Conservation (phyloP, 2,888 invertebrate genomes). For the Trichogramma dendrolimi region DNA sequence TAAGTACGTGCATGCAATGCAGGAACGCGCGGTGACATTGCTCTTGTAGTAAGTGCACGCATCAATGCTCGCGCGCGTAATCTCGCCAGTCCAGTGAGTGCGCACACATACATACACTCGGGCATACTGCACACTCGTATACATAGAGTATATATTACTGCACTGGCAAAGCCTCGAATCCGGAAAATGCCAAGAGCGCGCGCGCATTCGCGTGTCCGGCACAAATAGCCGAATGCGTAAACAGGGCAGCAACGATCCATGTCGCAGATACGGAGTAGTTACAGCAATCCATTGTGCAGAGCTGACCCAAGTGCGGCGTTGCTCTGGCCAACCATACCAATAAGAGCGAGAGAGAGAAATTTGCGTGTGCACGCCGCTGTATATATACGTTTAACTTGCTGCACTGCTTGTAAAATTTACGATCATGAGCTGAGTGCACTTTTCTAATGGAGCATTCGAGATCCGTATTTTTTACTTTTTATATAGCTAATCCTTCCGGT, state of each 20-base stretch:
- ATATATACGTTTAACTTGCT: background rate
- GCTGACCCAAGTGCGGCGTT: conserved; percentile 3
- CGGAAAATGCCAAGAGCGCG: conserved; percentile 22
- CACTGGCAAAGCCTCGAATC: background rate
- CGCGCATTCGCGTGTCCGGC: conserved; percentile 34
- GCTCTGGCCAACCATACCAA: background rate
- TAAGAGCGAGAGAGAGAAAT: background rate
- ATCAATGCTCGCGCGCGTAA: conserved; percentile 19
- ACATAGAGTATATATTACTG: too few relatives aligned
- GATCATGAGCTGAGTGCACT: background rate
- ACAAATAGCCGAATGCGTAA: conserved; percentile 47
- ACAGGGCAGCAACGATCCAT: conserved; percentile 42
- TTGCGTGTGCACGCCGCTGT: background rate
- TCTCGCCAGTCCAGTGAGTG: background rate
- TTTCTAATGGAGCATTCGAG: background rate
- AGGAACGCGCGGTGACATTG: too few relatives aligned
- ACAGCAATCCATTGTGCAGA: conserved; percentile 45
- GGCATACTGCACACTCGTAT: conserved; percentile 7
- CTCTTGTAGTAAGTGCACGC: conserved; percentile 23
- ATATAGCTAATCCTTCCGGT: too few relatives aligned
- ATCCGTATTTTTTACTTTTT: too few relatives aligned
- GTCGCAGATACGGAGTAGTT: conserved; percentile 43
- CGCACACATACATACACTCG: background rate
- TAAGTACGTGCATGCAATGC: too few relatives aligned
- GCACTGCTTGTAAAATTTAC: background rate